Percentiles rank a stretch among this genome's conserved stretches.
phyloP scores from a whole-genome alignment of 2,113 vertebrate genomes.

The Amblyopsis rosae region DNA sequence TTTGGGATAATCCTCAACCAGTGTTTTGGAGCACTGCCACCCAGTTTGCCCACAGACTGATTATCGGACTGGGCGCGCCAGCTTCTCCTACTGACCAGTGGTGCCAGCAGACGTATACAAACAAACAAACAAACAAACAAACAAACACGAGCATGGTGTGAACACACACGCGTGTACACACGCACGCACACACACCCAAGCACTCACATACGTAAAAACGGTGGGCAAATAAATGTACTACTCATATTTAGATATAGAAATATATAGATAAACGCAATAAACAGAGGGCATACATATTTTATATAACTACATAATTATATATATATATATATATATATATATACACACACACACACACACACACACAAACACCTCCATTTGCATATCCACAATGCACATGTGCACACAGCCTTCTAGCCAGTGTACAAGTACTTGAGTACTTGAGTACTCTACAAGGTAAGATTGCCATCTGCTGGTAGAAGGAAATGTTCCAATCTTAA shows the following conservation, averaged over 20 bases:
- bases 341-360: too few relatives aligned
- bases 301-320: not conserved
- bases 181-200: not conserved
- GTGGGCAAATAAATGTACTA: not conserved
- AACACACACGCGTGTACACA: not conserved
- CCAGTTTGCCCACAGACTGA: constrained; percentile 73
- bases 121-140: constrained; percentile 5
- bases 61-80: constrained; percentile 69
- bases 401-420: not conserved
- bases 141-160: not conserved
- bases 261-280: not conserved
- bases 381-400: constrained; percentile 13
- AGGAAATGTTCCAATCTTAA: constrained; percentile 21
- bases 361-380: too few relatives aligned
- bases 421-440: not conserved
- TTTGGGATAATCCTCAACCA: constrained; percentile 77
- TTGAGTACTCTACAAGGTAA: constrained; percentile 49
- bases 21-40: constrained; percentile 69
- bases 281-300: not conserved
- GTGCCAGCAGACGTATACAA: constrained; percentile 64
- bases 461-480: constrained; percentile 72
- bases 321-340: not conserved
- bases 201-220: not conserved
- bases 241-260: not conserved
- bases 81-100: constrained; percentile 71